phyloP scores from a whole-genome alignment of 2,113 vertebrate genomes.

The Telmatochromis bifrenatus region DNA sequence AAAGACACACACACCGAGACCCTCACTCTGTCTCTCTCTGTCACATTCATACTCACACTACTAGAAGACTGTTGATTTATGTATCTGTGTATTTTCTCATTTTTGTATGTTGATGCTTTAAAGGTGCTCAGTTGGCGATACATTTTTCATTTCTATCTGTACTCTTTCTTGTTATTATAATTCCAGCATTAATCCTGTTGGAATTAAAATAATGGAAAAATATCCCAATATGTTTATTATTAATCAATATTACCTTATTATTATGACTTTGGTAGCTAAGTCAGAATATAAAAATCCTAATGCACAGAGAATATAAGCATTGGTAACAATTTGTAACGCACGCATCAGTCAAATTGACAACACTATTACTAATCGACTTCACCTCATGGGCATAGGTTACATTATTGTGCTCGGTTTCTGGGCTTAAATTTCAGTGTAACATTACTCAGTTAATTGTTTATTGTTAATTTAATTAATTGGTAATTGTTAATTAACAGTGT shows the following conservation, averaged over 20 bases:
- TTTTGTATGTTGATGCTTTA: neutral
- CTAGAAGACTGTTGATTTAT: neutral
- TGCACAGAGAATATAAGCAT: neutral
- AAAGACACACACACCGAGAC: neutral
- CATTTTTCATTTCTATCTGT: neutral
- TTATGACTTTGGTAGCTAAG: neutral
- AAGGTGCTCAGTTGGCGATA: neutral
- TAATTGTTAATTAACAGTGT: neutral
- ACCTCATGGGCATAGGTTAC: neutral
- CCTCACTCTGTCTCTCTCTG: neutral
- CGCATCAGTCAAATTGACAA: fast-evolving
- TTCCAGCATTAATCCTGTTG: neutral
- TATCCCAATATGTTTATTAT: neutral
- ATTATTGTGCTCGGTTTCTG: neutral
- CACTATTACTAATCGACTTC: neutral
- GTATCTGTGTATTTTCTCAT: neutral
- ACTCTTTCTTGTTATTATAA: neutral
- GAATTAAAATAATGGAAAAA: neutral
- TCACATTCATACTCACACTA: neutral
- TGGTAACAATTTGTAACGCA: neutral
- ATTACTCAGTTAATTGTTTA: neutral
- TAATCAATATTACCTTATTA: neutral
- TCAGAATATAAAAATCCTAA: neutral
- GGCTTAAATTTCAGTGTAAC: neutral
- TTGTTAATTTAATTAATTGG: neutral